These are phyloP conservation scores for Apostichopus parvimensis DNA, from an alignment of 35 echinoderm and acorn worm genomes.

Conservation along the genomic window DNA sequence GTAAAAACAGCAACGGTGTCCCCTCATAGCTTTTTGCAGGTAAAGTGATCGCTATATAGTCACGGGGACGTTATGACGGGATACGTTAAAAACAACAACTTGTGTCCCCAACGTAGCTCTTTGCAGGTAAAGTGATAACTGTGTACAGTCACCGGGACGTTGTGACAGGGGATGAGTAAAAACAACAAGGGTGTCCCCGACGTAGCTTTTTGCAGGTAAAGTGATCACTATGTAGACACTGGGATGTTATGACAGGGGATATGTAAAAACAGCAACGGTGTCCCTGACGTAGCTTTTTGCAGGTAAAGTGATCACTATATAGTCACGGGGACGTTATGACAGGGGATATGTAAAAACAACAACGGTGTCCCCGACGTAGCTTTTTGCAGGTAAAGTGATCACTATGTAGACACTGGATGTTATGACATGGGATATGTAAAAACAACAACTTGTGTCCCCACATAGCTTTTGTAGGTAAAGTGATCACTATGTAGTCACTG, in stretches of 20 bases:
- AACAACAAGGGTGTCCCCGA: conserved; percentile 22
- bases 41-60: too few species aligned
- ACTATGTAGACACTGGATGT: neutral
- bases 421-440: neutral
- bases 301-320: too few species aligned
- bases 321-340: too few species aligned
- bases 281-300: neutral
- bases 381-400: neutral
- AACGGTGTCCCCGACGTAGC: conserved; percentile 18
- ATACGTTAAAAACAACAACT: neutral
- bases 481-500: too few species aligned
- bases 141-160: neutral
- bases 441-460: neutral
- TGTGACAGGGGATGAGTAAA: neutral
- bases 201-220: neutral
- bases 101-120: too few species aligned
- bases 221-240: neutral
- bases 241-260: neutral
- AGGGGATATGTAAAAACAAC: too few species aligned
- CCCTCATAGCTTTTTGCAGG: too few species aligned
- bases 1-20: neutral
- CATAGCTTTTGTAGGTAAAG: too few species aligned
- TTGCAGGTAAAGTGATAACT: too few species aligned
- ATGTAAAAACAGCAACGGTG: too few species aligned
- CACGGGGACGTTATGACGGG: too few species aligned